A percentile compares a stretch with the other conserved stretches of the same genome.
These are phyloP conservation scores for Tachyglossus aculeatus DNA, from an alignment of 2,797 vertebrate genomes.

Conservation along the genomic window DNA sequence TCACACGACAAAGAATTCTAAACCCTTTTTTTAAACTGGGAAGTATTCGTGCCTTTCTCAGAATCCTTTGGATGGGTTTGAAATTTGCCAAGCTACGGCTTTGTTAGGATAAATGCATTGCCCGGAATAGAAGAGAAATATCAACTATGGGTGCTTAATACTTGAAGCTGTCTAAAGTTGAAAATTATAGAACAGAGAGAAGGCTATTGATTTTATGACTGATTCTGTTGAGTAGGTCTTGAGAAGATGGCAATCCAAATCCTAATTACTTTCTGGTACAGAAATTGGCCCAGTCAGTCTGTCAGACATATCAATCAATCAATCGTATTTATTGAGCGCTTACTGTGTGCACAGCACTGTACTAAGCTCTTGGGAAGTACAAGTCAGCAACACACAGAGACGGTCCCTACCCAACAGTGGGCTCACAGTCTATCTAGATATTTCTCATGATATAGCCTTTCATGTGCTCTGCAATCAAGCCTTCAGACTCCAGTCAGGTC, in stretches of 20 bases:
- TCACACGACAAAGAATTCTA: neutral
- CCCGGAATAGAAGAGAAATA: conserved; percentile 15
- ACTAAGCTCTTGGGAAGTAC: too few relatives aligned
- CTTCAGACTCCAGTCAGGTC: too few relatives aligned
- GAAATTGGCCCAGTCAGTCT: too few relatives aligned
- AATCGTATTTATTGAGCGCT: neutral
- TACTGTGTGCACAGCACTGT: too few relatives aligned
- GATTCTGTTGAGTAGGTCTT: neutral
- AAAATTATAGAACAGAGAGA: conserved; percentile 8
- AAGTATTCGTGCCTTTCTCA: neutral
- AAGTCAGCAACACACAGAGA: too few relatives aligned
- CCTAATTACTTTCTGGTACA: neutral
- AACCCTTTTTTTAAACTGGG: neutral
- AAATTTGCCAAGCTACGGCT: neutral
- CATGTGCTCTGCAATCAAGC: too few relatives aligned
- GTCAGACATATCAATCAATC: neutral
- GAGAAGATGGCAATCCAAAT: neutral
- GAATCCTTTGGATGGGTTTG: neutral
- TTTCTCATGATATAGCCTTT: too few relatives aligned
- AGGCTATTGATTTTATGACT: neutral
- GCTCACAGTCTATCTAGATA: too few relatives aligned
- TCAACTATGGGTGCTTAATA: neutral
- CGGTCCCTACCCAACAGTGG: too few relatives aligned
- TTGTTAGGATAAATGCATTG: neutral
- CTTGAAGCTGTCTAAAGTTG: conserved; percentile 11